Evolutionary conservation across 1,140 invertebrate species (phyloP).

Genomic region (Cydia amplana): DNA sequence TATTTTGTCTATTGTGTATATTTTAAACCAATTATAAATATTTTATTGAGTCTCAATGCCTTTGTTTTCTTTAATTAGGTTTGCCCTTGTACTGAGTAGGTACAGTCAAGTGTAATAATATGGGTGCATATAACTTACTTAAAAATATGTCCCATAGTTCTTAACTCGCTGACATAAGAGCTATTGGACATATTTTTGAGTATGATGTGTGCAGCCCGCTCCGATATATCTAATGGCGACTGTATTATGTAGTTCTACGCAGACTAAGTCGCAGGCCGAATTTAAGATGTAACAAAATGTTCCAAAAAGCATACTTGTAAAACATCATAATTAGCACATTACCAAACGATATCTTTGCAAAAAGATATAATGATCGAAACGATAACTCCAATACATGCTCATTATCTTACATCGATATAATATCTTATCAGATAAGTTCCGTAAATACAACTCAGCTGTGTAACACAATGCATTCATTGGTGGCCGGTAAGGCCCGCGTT

Average conservation of each 20-base stretch:
- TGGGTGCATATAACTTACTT: too few relatives aligned
- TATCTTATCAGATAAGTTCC: slow-evolving; percentile 22
- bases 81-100: too few relatives aligned
- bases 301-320: not conserved
- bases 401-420: slow-evolving; percentile 23
- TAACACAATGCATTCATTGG: slow-evolving; percentile 11
- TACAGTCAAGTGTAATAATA: too few relatives aligned
- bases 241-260: too few relatives aligned
- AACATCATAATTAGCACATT: slow-evolving; percentile 27
- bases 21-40: slow-evolving; percentile 47
- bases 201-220: too few relatives aligned
- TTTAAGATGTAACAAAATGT: not conserved
- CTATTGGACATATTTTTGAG: too few relatives aligned
- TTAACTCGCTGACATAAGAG: too few relatives aligned
- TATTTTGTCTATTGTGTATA: slow-evolving; percentile 44
- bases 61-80: slow-evolving; percentile 1
- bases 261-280: too few relatives aligned
- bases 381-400: slow-evolving; percentile 21
- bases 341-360: not conserved
- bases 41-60: slow-evolving; percentile 36
- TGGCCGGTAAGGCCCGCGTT: not conserved
- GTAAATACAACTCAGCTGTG: slow-evolving; percentile 13
- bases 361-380: slow-evolving; percentile 27
- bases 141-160: too few relatives aligned
- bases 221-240: too few relatives aligned